Evolutionary conservation across 2,888 invertebrate genomes (phyloP).

Genomic region (Oasisia sp.): DNA sequence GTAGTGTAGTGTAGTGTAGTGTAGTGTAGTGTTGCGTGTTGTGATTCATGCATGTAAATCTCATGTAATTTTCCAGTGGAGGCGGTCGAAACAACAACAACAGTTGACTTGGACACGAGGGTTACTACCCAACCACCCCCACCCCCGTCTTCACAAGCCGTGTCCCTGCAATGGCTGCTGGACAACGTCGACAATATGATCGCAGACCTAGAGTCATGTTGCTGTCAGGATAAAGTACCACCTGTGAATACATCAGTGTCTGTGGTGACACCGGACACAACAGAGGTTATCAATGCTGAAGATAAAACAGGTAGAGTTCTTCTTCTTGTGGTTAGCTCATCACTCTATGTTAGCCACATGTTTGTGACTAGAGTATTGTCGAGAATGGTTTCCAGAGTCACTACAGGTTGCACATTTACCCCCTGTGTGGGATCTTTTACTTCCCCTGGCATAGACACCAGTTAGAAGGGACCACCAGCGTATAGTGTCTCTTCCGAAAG

Average conservation of each 20-base stretch:
- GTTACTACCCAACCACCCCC: neutral
- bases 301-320: neutral
- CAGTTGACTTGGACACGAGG: neutral
- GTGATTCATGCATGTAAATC: neutral
- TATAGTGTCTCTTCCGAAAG: too few species aligned
- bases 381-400: too few species aligned
- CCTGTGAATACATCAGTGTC: neutral
- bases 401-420: too few species aligned
- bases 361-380: too few species aligned
- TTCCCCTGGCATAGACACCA: too few species aligned
- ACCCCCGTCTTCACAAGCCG: neutral
- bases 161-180: neutral
- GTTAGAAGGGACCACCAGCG: too few species aligned
- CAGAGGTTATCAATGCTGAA: neutral
- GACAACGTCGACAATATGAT: conserved; percentile 2
- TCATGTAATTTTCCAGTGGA: neutral
- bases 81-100: neutral
- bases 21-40: neutral
- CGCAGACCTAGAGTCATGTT: neutral
- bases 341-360: too few species aligned
- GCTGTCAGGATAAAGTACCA: neutral
- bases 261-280: neutral
- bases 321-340: too few species aligned
- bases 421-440: too few species aligned
- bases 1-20: neutral